Conservation (phyloP, 2,113 vertebrate species). For the Madoqua kirkii region DNA sequence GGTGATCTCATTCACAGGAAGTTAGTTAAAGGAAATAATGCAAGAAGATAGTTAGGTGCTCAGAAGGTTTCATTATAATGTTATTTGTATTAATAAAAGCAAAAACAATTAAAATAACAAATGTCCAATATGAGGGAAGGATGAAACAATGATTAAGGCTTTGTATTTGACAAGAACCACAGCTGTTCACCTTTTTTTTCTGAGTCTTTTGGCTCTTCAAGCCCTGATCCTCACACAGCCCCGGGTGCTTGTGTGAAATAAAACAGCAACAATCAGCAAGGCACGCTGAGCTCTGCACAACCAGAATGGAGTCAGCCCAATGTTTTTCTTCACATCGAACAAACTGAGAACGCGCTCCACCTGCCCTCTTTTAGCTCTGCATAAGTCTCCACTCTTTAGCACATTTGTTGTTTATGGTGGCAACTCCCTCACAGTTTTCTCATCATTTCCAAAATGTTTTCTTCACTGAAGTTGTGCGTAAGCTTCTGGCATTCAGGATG, state of each 20-base stretch:
- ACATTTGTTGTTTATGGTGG: constrained; percentile 69
- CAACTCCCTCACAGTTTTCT: constrained; percentile 70
- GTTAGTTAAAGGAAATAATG: constrained; percentile 11
- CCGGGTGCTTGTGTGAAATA: constrained; percentile 37
- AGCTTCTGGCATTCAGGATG: constrained; percentile 51
- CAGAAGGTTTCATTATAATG: not conserved
- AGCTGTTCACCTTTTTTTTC: constrained; percentile 61
- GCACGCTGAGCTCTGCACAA: not conserved
- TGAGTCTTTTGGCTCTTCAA: constrained; percentile 27
- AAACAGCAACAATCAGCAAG: constrained; percentile 29
- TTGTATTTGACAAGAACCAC: constrained; percentile 33
- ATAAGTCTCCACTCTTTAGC: constrained; percentile 66
- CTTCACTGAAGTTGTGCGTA: constrained; percentile 55
- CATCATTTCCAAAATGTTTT: constrained; percentile 69
- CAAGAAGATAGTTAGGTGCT: not conserved
- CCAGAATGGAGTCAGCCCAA: constrained; percentile 57
- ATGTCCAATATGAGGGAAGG: not conserved
- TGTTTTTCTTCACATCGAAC: constrained; percentile 71
- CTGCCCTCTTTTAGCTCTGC: constrained; percentile 70
- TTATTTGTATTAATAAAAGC: not conserved
- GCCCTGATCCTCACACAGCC: constrained; percentile 52
- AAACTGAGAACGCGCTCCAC: constrained; percentile 70
- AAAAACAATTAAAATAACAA: constrained; percentile 31
- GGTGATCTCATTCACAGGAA: constrained; percentile 25
- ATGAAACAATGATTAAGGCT: not conserved